Evolutionary conservation across 2,797 vertebrate genomes (phyloP), one percentile per base, ranked within the genome.

Genomic region (Enteromius radiatus): DNA sequence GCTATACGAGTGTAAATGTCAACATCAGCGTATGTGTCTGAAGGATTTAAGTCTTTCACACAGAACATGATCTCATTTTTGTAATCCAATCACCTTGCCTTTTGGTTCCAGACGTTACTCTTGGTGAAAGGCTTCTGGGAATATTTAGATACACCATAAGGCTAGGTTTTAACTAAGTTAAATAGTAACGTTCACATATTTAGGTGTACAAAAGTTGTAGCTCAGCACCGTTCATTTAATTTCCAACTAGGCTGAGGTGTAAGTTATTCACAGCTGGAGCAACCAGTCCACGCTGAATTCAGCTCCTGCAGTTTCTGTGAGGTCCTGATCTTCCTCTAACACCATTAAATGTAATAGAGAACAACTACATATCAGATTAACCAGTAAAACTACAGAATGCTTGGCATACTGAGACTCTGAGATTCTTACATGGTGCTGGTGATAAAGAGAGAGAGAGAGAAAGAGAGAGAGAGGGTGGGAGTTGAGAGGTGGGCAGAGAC

Each of bases 401-500:
- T 56, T 59, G 65, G 67, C 65, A 54, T 23, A 49, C 26, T 23
- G 63, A 78, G 38, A 71, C 61, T 36, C n/a, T n/a, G n/a, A n/a
- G 28, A 78, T 78, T 52, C 76, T 31, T 45, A 63, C 26, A 23
- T 26, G 36, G 43, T 67, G 61, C 12, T 63, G 10, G 8, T 64
- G 33, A 54, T 49, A 54, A 15, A 9, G n/a, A 17, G 23, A 17
- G 23, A 59, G 52, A 41, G 11, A 43, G 52, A 41, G 38, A 59
- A 28, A 63, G 45, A 63, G 17, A 61, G 78, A 59, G 28, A 33
- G 80, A 38, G 15, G 65, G 81, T 78, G 54, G 64, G 75, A 70
- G 81, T 83, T 56, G 36, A 73, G 59, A 65, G 45, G 76, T 78
- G 82, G 69, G 76, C 68, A 71, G 36, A 54, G 19, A 74, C 69